phyloP scores from a whole-genome alignment of 2,797 vertebrate species.

The Amphiprion clarkii region DNA sequence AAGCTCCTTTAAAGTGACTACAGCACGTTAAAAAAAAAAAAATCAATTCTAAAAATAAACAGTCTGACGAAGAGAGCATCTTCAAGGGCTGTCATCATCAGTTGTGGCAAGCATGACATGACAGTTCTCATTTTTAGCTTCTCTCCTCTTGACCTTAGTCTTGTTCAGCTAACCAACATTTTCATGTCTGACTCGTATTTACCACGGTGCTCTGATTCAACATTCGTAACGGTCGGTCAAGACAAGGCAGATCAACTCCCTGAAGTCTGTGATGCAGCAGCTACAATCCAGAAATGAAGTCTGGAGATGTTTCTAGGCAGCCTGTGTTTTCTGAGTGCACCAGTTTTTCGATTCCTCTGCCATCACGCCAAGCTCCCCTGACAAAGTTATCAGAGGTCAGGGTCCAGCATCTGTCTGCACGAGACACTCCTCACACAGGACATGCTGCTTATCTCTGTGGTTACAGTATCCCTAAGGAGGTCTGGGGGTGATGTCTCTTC shows the following conservation, averaged over 20 bases:
- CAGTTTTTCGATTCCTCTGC: constrained; percentile 47
- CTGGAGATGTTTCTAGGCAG: constrained; percentile 43
- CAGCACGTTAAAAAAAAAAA: constrained; percentile 35
- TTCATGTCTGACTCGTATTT: constrained; percentile 66
- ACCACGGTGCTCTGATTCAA: constrained; percentile 58
- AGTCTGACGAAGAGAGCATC: constrained; percentile 35
- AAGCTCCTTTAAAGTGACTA: constrained; percentile 61
- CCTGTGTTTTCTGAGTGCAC: constrained; percentile 34
- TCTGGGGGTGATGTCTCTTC: constrained; percentile 35
- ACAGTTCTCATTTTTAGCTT: constrained; percentile 74
- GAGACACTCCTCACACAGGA: constrained; percentile 50
- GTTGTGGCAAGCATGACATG: constrained; percentile 62
- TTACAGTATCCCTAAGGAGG: constrained; percentile 48
- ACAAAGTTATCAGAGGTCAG: constrained; percentile 71
- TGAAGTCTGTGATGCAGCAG: constrained; percentile 55
- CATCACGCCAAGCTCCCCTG: constrained; percentile 45
- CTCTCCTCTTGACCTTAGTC: constrained; percentile 63
- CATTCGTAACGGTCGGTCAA: constrained; percentile 54
- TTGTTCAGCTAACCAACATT: constrained; percentile 65
- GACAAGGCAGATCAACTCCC: constrained; percentile 45
- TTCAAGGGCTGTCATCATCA: constrained; percentile 60
- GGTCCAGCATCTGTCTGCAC: constrained; percentile 57
- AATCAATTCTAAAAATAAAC: constrained; percentile 74
- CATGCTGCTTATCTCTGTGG: constrained; percentile 51
- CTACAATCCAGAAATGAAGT: constrained; percentile 39